Percentiles rank a stretch among this genome's conserved stretches.
These are phyloP conservation scores for Chelidonichthys spinosus DNA, from an alignment of 2,797 vertebrate genomes.

Conservation along the genomic window DNA sequence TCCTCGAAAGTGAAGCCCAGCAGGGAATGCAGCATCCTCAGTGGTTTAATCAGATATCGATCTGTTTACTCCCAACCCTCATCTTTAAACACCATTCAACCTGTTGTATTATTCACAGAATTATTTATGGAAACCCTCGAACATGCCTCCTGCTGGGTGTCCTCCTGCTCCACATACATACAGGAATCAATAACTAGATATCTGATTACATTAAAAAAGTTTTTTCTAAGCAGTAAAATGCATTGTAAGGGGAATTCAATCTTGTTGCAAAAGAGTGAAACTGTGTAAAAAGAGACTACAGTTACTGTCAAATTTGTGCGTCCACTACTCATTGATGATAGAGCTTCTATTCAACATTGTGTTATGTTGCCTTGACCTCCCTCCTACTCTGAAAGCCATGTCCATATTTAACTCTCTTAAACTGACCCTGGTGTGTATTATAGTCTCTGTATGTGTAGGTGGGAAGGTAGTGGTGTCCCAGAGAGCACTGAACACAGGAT, in stretches of 20 bases:
- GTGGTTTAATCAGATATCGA: conserved; percentile 73
- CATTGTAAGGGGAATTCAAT: background rate
- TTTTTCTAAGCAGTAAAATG: background rate
- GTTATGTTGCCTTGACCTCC: conserved; percentile 48
- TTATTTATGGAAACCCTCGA: conserved; percentile 52
- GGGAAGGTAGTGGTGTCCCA: conserved; percentile 35
- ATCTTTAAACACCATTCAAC: conserved; percentile 44
- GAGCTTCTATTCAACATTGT: conserved; percentile 31
- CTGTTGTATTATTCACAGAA: conserved; percentile 68
- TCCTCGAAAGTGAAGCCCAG: conserved; percentile 6
- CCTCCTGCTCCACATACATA: conserved; percentile 17
- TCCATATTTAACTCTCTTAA: conserved; percentile 53
- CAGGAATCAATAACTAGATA: conserved; percentile 1
- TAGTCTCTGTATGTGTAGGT: conserved; percentile 51
- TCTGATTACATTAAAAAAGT: background rate
- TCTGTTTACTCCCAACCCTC: conserved; percentile 59
- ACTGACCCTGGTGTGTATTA: conserved; percentile 43
- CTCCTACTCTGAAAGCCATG: conserved; percentile 60
- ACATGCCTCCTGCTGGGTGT: conserved; percentile 9
- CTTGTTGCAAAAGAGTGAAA: background rate
- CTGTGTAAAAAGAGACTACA: background rate
- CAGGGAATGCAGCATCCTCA: conserved; percentile 35
- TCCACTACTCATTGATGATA: conserved; percentile 44
- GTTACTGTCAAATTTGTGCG: conserved; percentile 5
- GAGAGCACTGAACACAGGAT: conserved; percentile 37